Evolutionary conservation across 1,140 invertebrate species (phyloP).

Genomic region (Glossosoma conforme): DNA sequence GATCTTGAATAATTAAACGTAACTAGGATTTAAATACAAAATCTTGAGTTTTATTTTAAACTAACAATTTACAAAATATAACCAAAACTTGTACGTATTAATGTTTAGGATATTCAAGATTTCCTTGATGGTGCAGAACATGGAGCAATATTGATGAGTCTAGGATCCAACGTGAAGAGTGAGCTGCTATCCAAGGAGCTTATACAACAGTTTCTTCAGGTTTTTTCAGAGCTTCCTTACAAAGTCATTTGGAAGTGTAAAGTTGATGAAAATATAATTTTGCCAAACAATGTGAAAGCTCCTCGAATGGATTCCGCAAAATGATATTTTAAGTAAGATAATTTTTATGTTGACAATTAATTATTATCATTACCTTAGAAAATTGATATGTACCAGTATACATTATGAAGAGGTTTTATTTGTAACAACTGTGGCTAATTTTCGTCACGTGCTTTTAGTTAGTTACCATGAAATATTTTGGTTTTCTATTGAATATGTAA

Average conservation of each 20-base stretch:
- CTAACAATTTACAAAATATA: too few relatives aligned
- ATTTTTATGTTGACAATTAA: background rate
- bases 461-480: background rate
- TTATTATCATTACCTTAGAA: background rate
- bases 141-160: conserved; percentile 47
- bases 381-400: background rate
- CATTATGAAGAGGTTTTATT: background rate
- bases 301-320: conserved; percentile 14
- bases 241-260: conserved; percentile 46
- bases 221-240: conserved; percentile 40
- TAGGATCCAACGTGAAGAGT: conserved; percentile 44
- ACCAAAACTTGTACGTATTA: too few relatives aligned
- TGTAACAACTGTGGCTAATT: background rate
- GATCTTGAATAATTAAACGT: too few relatives aligned
- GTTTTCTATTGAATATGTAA: background rate
- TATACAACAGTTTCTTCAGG: conserved; percentile 35
- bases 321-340: conserved; percentile 14
- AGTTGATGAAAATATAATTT: conserved; percentile 23
- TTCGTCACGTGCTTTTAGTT: background rate
- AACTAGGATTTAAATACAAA: too few relatives aligned
- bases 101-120: conserved; percentile 11
- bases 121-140: conserved; percentile 8
- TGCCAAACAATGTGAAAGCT: conserved; percentile 5
- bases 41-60: too few relatives aligned
- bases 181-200: conserved; percentile 35